A percentile compares a stretch with the other conserved stretches of the same genome.
These are phyloP conservation scores for Exaiptasia diaphana DNA, from an alignment of 64 coral and sea anemone genomes.

Conservation along the genomic window DNA sequence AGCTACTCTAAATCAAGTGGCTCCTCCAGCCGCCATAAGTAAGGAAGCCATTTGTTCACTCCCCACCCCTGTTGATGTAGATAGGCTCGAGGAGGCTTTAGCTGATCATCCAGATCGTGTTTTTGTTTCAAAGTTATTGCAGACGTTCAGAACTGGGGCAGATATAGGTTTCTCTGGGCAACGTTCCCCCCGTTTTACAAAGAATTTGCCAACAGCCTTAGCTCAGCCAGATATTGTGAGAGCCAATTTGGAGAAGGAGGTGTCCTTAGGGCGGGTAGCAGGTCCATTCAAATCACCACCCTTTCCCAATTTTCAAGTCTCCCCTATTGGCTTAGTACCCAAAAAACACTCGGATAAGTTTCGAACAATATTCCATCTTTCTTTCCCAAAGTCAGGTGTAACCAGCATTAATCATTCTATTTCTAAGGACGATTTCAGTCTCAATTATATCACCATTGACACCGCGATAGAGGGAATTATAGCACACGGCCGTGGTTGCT, in stretches of 20 bases:
- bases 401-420: conserved; percentile 39
- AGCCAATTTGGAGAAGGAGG: not conserved
- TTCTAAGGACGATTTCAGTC: conserved; percentile 38
- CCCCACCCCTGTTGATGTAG: conserved; percentile 30
- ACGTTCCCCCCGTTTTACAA: not conserved
- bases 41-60: not conserved
- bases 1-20: not conserved
- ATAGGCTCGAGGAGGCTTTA: not conserved
- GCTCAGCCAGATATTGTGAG: conserved; percentile 12
- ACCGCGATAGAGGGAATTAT: conserved; percentile 32
- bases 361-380: conserved; percentile 39
- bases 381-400: conserved; percentile 30
- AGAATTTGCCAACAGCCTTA: conserved; percentile 17
- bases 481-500: not conserved
- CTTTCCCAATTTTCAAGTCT: conserved; percentile 45
- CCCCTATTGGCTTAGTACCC: conserved; percentile 20
- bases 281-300: conserved; percentile 8
- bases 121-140: conserved; percentile 20
- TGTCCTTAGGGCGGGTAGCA: conserved; percentile 5
- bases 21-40: not conserved
- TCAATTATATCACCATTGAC: conserved; percentile 50
- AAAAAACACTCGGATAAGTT: conserved; percentile 43
- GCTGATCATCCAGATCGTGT: not conserved
- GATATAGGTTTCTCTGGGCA: conserved; percentile 16
- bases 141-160: conserved; percentile 12